A percentile compares a stretch with the other conserved stretches of the same genome.
phyloP scores from a whole-genome alignment of 1,140 invertebrate genomes.

The Lordiphosa mommai region DNA sequence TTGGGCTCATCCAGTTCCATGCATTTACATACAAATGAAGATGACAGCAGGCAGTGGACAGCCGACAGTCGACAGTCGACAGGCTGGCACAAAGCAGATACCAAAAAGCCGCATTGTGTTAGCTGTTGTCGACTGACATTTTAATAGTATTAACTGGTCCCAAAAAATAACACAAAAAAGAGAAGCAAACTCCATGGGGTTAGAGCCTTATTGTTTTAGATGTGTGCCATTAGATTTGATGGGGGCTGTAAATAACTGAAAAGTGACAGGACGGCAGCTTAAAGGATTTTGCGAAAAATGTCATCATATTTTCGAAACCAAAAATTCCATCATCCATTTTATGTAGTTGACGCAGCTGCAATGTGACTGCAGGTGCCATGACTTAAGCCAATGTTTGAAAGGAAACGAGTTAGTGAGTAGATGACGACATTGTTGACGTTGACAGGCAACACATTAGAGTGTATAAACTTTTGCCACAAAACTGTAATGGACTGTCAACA shows the following conservation, averaged over 20 bases:
- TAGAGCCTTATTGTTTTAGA: constrained; percentile 51
- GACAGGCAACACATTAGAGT: constrained; percentile 19
- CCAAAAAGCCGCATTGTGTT: not conserved
- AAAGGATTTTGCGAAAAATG: constrained; percentile 22
- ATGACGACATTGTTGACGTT: constrained; percentile 28
- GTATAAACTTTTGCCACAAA: constrained; percentile 22
- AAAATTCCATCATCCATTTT: constrained; percentile 36
- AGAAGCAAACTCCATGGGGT: not conserved
- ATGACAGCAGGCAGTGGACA: constrained; percentile 21
- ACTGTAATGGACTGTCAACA: constrained; percentile 30
- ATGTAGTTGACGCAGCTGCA: constrained; percentile 14
- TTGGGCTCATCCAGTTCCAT: not conserved
- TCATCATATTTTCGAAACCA: constrained; percentile 26
- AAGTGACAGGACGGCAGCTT: constrained; percentile 19
- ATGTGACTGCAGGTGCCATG: constrained; percentile 17
- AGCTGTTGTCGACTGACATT: constrained; percentile 39
- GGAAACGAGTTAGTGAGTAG: not conserved
- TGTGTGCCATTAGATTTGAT: constrained; percentile 52
- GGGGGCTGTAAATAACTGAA: constrained; percentile 19
- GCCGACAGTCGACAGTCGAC: not conserved
- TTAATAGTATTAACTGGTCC: constrained; percentile 65
- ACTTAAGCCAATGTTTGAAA: not conserved
- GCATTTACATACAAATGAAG: constrained; percentile 65
- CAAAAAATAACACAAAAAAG: constrained; percentile 20
- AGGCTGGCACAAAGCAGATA: constrained; percentile 16